Evolutionary conservation across 2,113 vertebrate genomes (phyloP), one percentile per base, ranked within the genome.

Genomic region (Proterorhinus semilunaris): DNA sequence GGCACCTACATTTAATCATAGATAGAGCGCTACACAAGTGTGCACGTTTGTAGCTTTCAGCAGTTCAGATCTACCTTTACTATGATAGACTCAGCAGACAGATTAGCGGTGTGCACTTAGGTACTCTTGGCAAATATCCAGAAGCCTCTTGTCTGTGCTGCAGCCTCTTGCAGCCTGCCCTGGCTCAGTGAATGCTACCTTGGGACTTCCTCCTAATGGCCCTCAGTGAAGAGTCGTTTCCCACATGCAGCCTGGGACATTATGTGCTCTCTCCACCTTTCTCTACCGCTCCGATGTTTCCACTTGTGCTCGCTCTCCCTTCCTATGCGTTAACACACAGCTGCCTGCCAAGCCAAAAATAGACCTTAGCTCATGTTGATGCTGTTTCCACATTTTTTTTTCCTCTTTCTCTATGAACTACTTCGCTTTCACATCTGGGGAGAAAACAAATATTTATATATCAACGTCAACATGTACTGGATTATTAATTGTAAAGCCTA

Each of bases 291-390:
- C 69, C 44, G 43, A 44, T 61, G 52, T 47, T 55, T 51, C 69
- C 50, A 49, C 59, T 51, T 62, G 55, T 50, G 45, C 57, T 42
- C 46, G n/a, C 58, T 10, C 52, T 53, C 53, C 53, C 55, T 27
- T 63, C 52, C 73, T 61, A 65, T 67, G 68, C 64, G 71, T 79
- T 75, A 76, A 82, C 75, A 85, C 74, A 72, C 86, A 76, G 80
- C 84, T 80, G 87, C 81, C 72, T 65, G 81, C 85, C 76, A 80
- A 78, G 79, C 83, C 84, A 70, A 70, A 90, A 92, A 91, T 90
- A 91, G 80, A 72, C 74, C 51, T 83, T 72, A 79, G 76, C 69
- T 83, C 80, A 82, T 68, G 74, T 72, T 84, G 78, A 83, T 83
- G 83, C 80, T 87, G 76, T 63, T 83, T 81, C 69, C 84, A 84